Evolutionary conservation across 2,888 invertebrate species (phyloP), one percentile per base, ranked within the genome.

Genomic region (Leptopilina myrica): DNA sequence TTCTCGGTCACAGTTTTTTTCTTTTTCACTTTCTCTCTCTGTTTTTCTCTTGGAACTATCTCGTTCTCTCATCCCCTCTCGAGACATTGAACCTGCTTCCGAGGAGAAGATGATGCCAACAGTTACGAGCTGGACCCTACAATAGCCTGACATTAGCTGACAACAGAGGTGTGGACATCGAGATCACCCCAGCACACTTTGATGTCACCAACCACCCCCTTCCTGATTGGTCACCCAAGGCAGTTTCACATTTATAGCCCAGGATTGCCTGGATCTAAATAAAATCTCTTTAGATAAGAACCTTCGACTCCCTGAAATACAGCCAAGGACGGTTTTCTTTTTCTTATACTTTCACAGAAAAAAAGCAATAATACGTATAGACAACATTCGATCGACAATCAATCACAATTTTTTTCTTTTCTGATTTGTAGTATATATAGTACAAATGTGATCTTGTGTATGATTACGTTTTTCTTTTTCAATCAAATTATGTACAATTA

Each of bases 91-190:
- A 56, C 73, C 79, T 80, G 78, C 78, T 81, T 82, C 78, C 83
- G 43, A 49, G 9, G 9, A 46, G 78, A 56, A 49, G 84, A 80
- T 85, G 85, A 86, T 87, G 85, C 88, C 80, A 82, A 82, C 86
- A 84, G 86, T 88, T 88, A 88, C 86, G 87, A 87, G 86, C 84
- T 84, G 84, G 87, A 85, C 88, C 87, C 85, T 84, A 87, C 88
- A 90, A 88, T 89, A 87, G 88, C 86, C 86, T 76, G 82, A 87
- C 89, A 91, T 89, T 89, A 91, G 89, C 89, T 89, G 90, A 90
- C 90, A 89, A 91, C 90, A 87, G 90, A 91, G 90, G 90, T 90
- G 91, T 89, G 89, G 90, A 91, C 91, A 91, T 86, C 87, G 88
- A 85, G 84, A 86, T 87, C 86, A 83, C 83, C 82, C 76, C 79